Evolutionary conservation across 2,888 invertebrate species (phyloP), one percentile per base, ranked within the genome.

Genomic region (Heliconius ismenius): DNA sequence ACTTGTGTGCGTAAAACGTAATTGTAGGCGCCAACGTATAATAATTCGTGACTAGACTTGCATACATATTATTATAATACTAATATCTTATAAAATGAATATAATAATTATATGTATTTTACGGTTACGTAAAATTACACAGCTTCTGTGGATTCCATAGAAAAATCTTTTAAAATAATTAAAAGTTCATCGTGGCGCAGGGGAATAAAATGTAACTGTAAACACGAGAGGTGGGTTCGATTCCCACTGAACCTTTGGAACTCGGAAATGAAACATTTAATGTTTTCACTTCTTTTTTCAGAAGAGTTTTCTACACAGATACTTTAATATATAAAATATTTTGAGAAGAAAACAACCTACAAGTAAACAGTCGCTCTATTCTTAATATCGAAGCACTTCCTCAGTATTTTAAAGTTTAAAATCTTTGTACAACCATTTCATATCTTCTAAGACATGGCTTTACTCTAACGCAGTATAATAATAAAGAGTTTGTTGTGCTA

Each of bases 41-140:
- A 68, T 63, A 68, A n/a, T 58, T 78, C 78, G 78, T 78, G 78
- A 73, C 78, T 64, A 63, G 75, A 63, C 36, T 15, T 74, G 58
- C 32, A 39, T 58, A 58, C 58, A 58, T 58, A 58, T 58, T 58
- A 58, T 58, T 58, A n/a, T 58, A 58, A 58, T 58, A 58, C 58
- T 58, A 58, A 58, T 58, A 11, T n/a, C n/a, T 11, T 58, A 58
- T 21, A n/a, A 58, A n/a, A 58, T 58, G n/a, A 58, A 58, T 4
- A 58, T 58, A n/a, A 58, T 58, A n/a, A n/a, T n/a, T n/a, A 49
- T 49, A 49, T n/a, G 32, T 32, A 32, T 58, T n/a, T 58, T 58
- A 58, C 58, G 10, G 58, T n/a, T n/a, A 58, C 58, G n/a, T 58
- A 58, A 58, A 58, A 58, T 58, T n/a, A n/a, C n/a, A n/a, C 1